Conservation (phyloP, 2,888 invertebrate genomes). For the Sialis lutaria region DNA sequence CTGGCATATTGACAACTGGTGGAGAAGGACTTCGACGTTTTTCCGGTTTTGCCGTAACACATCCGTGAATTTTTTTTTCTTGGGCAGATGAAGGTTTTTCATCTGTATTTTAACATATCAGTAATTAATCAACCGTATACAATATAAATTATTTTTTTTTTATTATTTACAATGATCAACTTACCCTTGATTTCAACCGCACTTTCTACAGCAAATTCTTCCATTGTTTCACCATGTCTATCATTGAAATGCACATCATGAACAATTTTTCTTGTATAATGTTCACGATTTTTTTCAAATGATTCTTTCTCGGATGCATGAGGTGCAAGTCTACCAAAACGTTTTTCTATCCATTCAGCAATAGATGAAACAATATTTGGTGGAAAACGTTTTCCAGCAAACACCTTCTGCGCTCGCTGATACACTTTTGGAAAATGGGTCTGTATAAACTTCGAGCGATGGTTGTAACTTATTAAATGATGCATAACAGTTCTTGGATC, state of each 20-base stretch:
- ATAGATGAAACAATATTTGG: conserved; percentile 26
- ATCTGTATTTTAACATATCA: too few species aligned
- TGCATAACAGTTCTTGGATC: conserved; percentile 62
- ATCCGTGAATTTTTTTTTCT: neutral
- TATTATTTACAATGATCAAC: too few species aligned
- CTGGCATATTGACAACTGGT: conserved; percentile 32
- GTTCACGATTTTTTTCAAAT: conserved; percentile 46
- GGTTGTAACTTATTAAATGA: conserved; percentile 62
- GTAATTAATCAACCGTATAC: too few species aligned
- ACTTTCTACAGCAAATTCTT: conserved; percentile 27
- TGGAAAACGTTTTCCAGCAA: conserved; percentile 11
- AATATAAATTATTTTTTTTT: too few species aligned
- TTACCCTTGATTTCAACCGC: neutral
- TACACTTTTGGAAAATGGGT: conserved; percentile 43
- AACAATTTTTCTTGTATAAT: conserved; percentile 43
- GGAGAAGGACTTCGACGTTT: conserved; percentile 33
- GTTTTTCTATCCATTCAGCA: conserved; percentile 54
- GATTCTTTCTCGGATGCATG: conserved; percentile 45
- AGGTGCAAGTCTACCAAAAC: conserved; percentile 51
- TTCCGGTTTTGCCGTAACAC: conserved; percentile 9
- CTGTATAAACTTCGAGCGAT: conserved; percentile 53
- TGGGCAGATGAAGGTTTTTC: too few species aligned
- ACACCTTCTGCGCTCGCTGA: conserved; percentile 30
- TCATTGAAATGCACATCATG: conserved; percentile 50
- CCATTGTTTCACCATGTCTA: conserved; percentile 33